Evolutionary conservation across 1,140 invertebrate genomes (phyloP), one percentile per base, ranked within the genome.

Genomic region (Riptortus pedestris): DNA sequence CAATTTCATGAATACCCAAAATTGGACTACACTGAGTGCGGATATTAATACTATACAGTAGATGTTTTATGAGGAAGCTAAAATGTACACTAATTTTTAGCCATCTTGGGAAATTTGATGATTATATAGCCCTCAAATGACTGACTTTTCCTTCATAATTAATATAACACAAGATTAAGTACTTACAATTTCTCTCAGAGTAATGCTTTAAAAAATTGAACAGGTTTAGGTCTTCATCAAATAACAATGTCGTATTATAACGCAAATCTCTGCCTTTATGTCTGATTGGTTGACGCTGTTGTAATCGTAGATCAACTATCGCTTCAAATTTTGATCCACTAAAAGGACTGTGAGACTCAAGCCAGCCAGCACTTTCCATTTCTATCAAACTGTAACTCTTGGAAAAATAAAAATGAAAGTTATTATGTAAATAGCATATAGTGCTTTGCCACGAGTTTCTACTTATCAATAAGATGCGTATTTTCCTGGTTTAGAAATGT

Each of bases 291-390:
- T 43, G 22, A 22, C 61, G 22, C 55, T 66, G 65, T 20, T 63
- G 26, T 2, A 66, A 27, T 60, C 55, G 62, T 2, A 66, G 29
- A 43, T 66, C 65, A 29, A 29, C 61, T 16, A 31, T 63, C 18
- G 61, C 43, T 11, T 66, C 31, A n/a, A 66, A 18, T 11, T 26
- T 14, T 28, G 60, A 33, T 12, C 65, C 65, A 38, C 65, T 61
- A 2, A 66, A 51, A 20, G 60, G 33, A n/a, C 33, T 55, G 29
- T 12, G n/a, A 7, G 14, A n/a, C 43, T 55, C 18, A 2, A 66
- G 48, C 52, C 60, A 61, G 2, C 60, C 65, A 11, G 61, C 16
- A 29, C 45, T 59, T 57, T 66, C 60, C 65, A 66, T 66, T 47
- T 29, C 27, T 14, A 38, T n/a, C n/a, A 29, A n/a, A 59, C 57